Evolutionary conservation across 2,888 invertebrate genomes (phyloP).

Genomic region (Pherbina coryleti): DNA sequence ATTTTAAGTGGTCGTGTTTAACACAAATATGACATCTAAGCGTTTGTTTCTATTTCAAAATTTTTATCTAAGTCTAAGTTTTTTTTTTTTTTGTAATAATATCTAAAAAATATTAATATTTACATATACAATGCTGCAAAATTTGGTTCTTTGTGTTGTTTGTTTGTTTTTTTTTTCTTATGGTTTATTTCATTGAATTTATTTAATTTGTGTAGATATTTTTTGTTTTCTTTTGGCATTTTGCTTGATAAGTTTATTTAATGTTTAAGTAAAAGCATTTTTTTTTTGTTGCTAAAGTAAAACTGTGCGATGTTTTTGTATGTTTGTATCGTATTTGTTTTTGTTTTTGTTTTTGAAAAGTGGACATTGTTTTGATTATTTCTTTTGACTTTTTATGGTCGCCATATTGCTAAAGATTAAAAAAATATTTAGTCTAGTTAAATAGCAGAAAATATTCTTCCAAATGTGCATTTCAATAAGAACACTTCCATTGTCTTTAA

Average conservation of each 20-base stretch:
- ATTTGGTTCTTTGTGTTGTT: constrained; percentile 1
- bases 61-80: not conserved
- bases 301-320: constrained; percentile 24
- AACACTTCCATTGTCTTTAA: too few relatives aligned
- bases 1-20: not conserved
- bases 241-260: not conserved
- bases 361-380: constrained; percentile 7
- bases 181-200: not conserved
- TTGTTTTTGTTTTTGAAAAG: not conserved
- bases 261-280: not conserved
- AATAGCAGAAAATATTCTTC: too few relatives aligned
- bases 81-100: not conserved
- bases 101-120: not conserved
- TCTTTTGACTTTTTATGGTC: not conserved
- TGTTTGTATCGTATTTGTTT: too few relatives aligned
- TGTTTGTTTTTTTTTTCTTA: not conserved
- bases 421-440: too few relatives aligned
- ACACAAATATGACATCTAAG: not conserved
- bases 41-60: not conserved
- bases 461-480: too few relatives aligned
- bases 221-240: constrained; percentile 1
- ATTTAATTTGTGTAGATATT: not conserved
- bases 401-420: too few relatives aligned
- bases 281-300: constrained; percentile 11
- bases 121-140: constrained; percentile 9